These are phyloP conservation scores for Amitus sp. DNA, from an alignment of 2,888 invertebrate species.

Conservation along the genomic window DNA sequence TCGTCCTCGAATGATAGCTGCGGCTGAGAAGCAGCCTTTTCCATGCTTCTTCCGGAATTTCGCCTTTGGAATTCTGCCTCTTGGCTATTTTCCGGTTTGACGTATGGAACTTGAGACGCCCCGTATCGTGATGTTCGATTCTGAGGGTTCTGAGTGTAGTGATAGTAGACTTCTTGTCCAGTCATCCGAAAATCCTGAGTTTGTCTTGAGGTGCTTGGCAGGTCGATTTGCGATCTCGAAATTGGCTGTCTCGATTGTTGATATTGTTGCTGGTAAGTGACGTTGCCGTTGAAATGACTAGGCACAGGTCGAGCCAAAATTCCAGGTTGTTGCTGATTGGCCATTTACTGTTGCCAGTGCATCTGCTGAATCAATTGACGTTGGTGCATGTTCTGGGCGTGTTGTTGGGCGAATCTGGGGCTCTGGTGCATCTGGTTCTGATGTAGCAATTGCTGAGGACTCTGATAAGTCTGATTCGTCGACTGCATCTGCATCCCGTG, in stretches of 20 bases:
- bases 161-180: slow-evolving; percentile 59
- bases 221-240: slow-evolving; percentile 59
- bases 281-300: slow-evolving; percentile 49
- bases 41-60: slow-evolving; percentile 56
- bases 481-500: slow-evolving; percentile 54
- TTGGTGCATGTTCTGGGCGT: slow-evolving; percentile 61
- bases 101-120: slow-evolving; percentile 54
- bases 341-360: slow-evolving; percentile 65
- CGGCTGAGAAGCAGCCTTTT: slow-evolving; percentile 73
- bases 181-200: slow-evolving; percentile 52
- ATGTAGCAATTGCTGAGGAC: slow-evolving; percentile 55
- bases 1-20: slow-evolving; percentile 71
- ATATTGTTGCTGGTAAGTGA: slow-evolving; percentile 55
- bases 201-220: slow-evolving; percentile 60
- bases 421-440: slow-evolving; percentile 59
- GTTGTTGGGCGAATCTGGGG: slow-evolving; percentile 58
- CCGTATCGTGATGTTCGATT: slow-evolving; percentile 52
- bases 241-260: slow-evolving; percentile 57
- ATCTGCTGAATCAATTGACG: slow-evolving; percentile 62
- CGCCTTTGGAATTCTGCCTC: slow-evolving; percentile 54
- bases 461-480: slow-evolving; percentile 50
- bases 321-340: slow-evolving; percentile 53
- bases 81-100: slow-evolving; percentile 54
- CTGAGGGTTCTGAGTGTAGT: slow-evolving; percentile 51
- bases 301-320: slow-evolving; percentile 65